phyloP scores from a whole-genome alignment of 2,888 invertebrate genomes.

The Melinaea menophilus region DNA sequence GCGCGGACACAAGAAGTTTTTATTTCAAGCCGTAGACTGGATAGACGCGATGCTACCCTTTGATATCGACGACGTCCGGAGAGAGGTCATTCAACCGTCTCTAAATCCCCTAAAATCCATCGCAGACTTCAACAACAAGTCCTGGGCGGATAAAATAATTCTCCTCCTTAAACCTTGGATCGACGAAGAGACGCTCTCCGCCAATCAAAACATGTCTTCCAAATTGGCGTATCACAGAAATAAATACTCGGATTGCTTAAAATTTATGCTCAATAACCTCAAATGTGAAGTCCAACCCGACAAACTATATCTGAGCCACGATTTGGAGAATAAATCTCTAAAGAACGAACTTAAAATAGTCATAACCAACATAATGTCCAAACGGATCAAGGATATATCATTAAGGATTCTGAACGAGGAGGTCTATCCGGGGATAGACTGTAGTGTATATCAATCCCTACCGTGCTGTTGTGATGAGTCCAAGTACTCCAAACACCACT shows the following conservation, averaged over 20 bases:
- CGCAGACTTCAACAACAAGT: constrained; percentile 58
- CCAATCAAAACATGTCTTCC: constrained; percentile 63
- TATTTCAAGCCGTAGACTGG: constrained; percentile 62
- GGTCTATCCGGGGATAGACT: constrained; percentile 51
- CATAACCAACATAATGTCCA: constrained; percentile 58
- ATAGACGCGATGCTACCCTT: constrained; percentile 67
- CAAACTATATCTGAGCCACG: constrained; percentile 49
- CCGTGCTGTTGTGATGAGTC: constrained; percentile 66
- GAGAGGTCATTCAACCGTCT: constrained; percentile 52
- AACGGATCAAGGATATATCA: constrained; percentile 65
- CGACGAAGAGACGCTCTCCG: constrained; percentile 46
- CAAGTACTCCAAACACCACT: constrained; percentile 44
- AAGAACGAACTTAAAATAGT: constrained; percentile 53
- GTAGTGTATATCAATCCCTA: constrained; percentile 45
- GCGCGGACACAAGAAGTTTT: constrained; percentile 56
- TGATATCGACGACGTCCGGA: constrained; percentile 50
- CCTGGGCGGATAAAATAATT: constrained; percentile 65
- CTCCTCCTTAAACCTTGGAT: constrained; percentile 61
- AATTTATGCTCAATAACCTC: constrained; percentile 51
- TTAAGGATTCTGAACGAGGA: constrained; percentile 63
- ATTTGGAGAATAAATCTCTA: constrained; percentile 31
- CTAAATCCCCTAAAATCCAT: constrained; percentile 54
- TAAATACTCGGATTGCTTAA: constrained; percentile 57
- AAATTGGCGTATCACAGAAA: constrained; percentile 62
- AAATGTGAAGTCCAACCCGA: constrained; percentile 43